Evolutionary conservation across 1,140 invertebrate genomes (phyloP).

Genomic region (Thrips palmi): DNA sequence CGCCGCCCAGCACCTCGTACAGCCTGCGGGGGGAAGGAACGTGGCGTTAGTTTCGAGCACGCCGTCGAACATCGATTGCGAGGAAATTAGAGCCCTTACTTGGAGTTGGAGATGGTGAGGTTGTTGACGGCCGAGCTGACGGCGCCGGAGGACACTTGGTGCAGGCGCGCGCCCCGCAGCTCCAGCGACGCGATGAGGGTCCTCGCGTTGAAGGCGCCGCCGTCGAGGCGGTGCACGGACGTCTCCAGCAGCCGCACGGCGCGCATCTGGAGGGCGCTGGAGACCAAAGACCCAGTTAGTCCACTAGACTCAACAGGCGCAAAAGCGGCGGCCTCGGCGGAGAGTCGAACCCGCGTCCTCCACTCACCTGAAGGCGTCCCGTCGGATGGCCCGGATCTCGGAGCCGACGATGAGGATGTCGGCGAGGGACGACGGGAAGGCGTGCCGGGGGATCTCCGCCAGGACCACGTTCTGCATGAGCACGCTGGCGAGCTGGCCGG

Average conservation of each 20-base stretch:
- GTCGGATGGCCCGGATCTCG: constrained; percentile 30
- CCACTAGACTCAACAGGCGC: too few relatives aligned
- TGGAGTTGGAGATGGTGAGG: constrained; percentile 43
- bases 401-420: constrained; percentile 37
- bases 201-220: constrained; percentile 39
- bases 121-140: constrained; percentile 40
- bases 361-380: constrained; percentile 46
- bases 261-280: constrained; percentile 38
- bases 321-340: too few relatives aligned
- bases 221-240: constrained; percentile 34
- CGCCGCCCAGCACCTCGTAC: constrained; percentile 33
- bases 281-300: too few relatives aligned
- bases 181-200: constrained; percentile 39
- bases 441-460: constrained; percentile 31
- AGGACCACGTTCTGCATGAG: constrained; percentile 36
- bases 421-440: constrained; percentile 41
- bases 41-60: neutral
- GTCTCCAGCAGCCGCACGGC: constrained; percentile 39
- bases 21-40: constrained; percentile 30
- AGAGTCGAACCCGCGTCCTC: too few relatives aligned
- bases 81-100: constrained; percentile 25
- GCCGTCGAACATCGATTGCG: neutral
- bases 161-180: constrained; percentile 36
- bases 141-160: constrained; percentile 33
- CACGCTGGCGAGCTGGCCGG: constrained; percentile 4